phyloP scores from a whole-genome alignment of 2,888 invertebrate species.

The Argyresthia goedartella region DNA sequence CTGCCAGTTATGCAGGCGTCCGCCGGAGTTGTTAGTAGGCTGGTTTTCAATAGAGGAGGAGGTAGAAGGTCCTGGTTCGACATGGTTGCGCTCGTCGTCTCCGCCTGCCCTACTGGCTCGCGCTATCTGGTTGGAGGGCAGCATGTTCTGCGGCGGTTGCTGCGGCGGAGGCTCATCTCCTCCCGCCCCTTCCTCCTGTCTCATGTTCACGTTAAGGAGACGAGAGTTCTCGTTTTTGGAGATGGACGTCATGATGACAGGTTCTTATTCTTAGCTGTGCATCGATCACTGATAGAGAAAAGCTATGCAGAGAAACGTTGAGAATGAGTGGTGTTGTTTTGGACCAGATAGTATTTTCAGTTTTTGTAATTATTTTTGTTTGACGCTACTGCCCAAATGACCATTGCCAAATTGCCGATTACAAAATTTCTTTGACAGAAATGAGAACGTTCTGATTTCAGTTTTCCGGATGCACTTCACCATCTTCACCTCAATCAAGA shows the following conservation, averaged over 20 bases:
- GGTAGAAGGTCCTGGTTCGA: conserved; percentile 41
- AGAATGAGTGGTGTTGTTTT: too few relatives aligned
- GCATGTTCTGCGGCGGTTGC: conserved; percentile 63
- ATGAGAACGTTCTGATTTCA: too few relatives aligned
- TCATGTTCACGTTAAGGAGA: conserved; percentile 35
- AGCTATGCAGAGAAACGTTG: too few relatives aligned
- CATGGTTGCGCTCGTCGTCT: conserved; percentile 38
- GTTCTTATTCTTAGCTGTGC: background rate
- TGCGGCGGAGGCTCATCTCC: conserved; percentile 57
- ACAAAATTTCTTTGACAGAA: too few relatives aligned
- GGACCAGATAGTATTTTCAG: too few relatives aligned
- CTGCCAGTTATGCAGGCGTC: conserved; percentile 76
- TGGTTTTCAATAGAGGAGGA: conserved; percentile 47
- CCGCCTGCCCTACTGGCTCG: conserved; percentile 35
- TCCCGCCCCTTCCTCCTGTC: conserved; percentile 38
- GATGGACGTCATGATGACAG: conserved; percentile 42
- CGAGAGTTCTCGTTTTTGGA: conserved; percentile 57
- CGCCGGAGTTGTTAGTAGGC: conserved; percentile 52
- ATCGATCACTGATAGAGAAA: background rate
- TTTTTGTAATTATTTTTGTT: too few relatives aligned
- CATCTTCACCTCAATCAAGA: too few relatives aligned
- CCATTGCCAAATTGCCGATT: too few relatives aligned
- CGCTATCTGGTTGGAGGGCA: conserved; percentile 58
- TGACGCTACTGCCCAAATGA: too few relatives aligned
- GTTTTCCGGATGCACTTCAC: too few relatives aligned